phyloP scores from a whole-genome alignment of 2,888 invertebrate species.

The Tetragnatha montana region DNA sequence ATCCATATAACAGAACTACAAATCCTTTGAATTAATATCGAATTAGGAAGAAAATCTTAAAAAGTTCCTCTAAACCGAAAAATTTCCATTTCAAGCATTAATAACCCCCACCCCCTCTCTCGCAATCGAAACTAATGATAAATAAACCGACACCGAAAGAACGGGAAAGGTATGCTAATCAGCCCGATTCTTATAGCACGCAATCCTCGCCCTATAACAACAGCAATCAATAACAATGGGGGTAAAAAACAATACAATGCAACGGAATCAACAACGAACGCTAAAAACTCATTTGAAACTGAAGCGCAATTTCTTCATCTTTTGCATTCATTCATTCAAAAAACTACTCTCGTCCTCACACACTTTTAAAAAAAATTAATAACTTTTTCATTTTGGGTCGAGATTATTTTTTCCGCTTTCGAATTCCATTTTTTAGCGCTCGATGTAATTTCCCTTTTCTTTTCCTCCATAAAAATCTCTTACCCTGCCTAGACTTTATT shows the following conservation, averaged over 20 bases:
- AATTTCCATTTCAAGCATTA: neutral
- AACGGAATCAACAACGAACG: neutral
- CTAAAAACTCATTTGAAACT: neutral
- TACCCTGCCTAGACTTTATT: neutral
- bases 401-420: conserved; percentile 22
- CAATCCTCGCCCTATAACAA: neutral
- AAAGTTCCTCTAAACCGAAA: neutral
- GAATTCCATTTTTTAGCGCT: conserved; percentile 23
- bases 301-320: neutral
- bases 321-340: neutral
- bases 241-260: neutral
- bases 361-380: conserved; percentile 36
- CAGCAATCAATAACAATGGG: neutral
- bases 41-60: no score
- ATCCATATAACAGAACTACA: no score
- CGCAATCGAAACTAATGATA: neutral
- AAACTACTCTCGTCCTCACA: neutral
- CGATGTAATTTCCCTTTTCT: conserved; percentile 22
- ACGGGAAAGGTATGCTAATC: neutral
- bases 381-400: conserved; percentile 24
- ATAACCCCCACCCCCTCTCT: neutral
- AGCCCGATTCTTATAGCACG: neutral
- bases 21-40: no score
- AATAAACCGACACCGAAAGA: neutral
- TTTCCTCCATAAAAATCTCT: conserved; percentile 20